Base-by-base conservation (phyloP, 1,140 invertebrate genomes). In the Diprion similis region DNA sequence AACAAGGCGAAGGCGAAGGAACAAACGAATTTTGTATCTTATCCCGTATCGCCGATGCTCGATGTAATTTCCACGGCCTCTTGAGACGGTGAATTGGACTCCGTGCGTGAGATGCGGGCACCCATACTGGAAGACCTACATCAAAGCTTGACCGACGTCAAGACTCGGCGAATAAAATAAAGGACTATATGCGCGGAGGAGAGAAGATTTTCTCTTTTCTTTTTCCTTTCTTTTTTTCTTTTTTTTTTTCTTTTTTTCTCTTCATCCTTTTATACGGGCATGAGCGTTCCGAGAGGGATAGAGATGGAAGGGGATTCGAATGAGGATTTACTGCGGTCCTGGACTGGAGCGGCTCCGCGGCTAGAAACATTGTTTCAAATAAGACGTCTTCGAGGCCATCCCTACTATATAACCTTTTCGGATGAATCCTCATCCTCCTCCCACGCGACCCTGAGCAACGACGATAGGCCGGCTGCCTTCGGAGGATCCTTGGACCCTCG, bases 351-450 rank as follows among this genome's bases (percentile, higher is more conserved):
- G 51, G 51, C n/a, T 17, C 51, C 51, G 11, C n/a, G 51, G 4
- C n/a, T 15, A 80, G 82, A 81, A 85, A 88, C 86, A 88, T 87
- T 88, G 86, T 88, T 87, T 87, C 86, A 82, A 88, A 85, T 87
- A 86, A 88, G 86, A 88, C 83, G 80, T 88, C 84, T 85, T 59
- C 51, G 51, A 17, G 51, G n/a, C 51, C n/a, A 8, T 59, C 11
- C 51, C 51, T 59, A 59, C 51, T 59, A 15, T 59, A 59, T 59
- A 59, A 59, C 51, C 51, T 59, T 59, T 59, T 37, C 24, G 24
- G 3, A 17, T 15, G 51, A 17, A 59, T 59, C 11, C 51, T 13
- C 11, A 9, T 59, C n/a, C 51, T 15, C 51, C 11, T 59, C 11
- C 51, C 11, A 59, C 11, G 51, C 51, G 51, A 8, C 24, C 24